A percentile compares a stretch with the other conserved stretches of the same genome.
These are phyloP conservation scores for Teinopalpus imperialis DNA, from an alignment of 2,888 invertebrate genomes.

Conservation along the genomic window DNA sequence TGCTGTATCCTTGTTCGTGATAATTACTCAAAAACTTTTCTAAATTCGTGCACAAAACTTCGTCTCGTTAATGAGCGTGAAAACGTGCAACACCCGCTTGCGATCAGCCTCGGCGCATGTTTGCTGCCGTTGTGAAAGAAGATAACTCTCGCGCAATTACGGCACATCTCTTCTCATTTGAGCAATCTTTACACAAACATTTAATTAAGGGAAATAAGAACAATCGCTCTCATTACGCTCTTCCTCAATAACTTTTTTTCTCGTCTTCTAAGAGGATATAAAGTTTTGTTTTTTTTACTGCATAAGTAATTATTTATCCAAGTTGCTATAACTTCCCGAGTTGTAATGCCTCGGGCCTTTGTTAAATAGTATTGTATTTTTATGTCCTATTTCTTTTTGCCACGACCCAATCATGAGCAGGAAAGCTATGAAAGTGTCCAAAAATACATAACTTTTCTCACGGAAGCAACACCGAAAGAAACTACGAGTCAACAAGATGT, in stretches of 20 bases:
- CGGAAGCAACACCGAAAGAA: conserved; percentile 18
- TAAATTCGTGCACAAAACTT: not conserved
- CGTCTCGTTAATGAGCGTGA: conserved; percentile 8
- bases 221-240: conserved; percentile 29
- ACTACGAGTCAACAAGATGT: conserved; percentile 32
- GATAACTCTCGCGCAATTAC: conserved; percentile 49
- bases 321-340: too few relatives aligned
- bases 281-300: conserved; percentile 3
- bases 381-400: too few relatives aligned
- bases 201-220: conserved; percentile 38
- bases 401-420: too few relatives aligned
- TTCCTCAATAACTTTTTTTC: conserved; percentile 25
- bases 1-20: too few relatives aligned
- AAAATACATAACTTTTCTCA: conserved; percentile 15
- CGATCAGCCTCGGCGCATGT: conserved; percentile 31
- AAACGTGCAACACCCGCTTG: not conserved
- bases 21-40: not conserved
- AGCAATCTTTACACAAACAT: conserved; percentile 38
- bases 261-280: not conserved
- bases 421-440: conserved; percentile 3
- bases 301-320: too few relatives aligned
- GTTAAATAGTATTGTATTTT: too few relatives aligned
- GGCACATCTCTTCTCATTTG: conserved; percentile 48
- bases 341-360: too few relatives aligned
- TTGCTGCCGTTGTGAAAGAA: conserved; percentile 46